These are phyloP conservation scores for Coregonus ussuriensis DNA, from an alignment of 2,797 vertebrate species.

Conservation along the genomic window DNA sequence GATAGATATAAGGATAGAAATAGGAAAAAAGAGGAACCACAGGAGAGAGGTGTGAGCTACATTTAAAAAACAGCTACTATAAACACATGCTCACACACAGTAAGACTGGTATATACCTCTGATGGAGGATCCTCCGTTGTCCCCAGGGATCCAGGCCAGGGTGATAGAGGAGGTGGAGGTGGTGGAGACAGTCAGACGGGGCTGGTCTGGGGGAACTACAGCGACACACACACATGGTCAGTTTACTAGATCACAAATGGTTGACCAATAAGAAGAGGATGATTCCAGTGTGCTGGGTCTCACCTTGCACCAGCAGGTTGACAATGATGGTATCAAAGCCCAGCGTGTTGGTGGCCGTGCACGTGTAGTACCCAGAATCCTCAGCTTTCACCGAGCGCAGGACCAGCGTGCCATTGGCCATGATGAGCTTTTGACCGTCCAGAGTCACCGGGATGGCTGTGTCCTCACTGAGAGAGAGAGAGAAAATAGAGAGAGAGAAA, in stretches of 20 bases:
- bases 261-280: neutral
- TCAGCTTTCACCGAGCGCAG: conserved; percentile 94
- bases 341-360: conserved; percentile 96
- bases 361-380: conserved; percentile 97
- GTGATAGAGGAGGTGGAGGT: conserved; percentile 97
- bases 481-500: neutral
- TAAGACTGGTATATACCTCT: conserved; percentile 76
- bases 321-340: conserved; percentile 98
- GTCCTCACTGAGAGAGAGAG: conserved; percentile 82
- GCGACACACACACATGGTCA: neutral
- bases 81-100: neutral
- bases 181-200: conserved; percentile 94
- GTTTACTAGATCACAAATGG: conserved; percentile 22
- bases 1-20: too few species aligned
- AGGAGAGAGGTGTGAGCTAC: too few species aligned
- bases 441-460: conserved; percentile 88
- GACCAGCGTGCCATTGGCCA: conserved; percentile 90
- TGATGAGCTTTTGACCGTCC: conserved; percentile 92
- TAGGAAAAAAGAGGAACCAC: too few species aligned
- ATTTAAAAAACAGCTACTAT: too few species aligned
- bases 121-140: conserved; percentile 98
- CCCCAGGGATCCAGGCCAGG: conserved; percentile 95
- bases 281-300: neutral
- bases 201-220: conserved; percentile 94
- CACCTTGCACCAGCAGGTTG: conserved; percentile 97